Evolutionary conservation across 2,888 invertebrate genomes (phyloP).

Genomic region (Spodoptera picta): DNA sequence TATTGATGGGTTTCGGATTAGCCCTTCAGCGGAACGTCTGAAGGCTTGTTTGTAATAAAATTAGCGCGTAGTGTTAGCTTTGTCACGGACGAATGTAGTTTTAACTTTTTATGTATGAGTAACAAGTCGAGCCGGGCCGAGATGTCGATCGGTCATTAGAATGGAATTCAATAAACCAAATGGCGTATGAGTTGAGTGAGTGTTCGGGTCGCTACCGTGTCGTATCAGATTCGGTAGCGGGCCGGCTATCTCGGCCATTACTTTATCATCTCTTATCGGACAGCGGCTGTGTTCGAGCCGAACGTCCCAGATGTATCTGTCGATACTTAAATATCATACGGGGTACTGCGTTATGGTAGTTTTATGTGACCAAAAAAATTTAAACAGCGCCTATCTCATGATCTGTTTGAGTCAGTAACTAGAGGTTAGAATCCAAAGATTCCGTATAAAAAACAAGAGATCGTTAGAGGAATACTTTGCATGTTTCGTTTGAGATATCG

Average conservation of each 20-base stretch:
- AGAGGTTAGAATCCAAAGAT: conserved; percentile 78
- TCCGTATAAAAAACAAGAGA: conserved; percentile 70
- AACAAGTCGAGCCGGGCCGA: conserved; percentile 46
- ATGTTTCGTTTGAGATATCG: conserved; percentile 71
- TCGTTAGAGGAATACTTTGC: conserved; percentile 76
- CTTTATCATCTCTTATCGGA: conserved; percentile 83
- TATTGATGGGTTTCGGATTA: conserved; percentile 82
- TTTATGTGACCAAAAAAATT: conserved; percentile 76
- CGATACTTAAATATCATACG: conserved; percentile 80
- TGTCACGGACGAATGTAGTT: conserved; percentile 32
- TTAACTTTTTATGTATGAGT: conserved; percentile 40
- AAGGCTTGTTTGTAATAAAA: conserved; percentile 69
- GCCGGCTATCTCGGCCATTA: conserved; percentile 77
- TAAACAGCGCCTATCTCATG: conserved; percentile 73
- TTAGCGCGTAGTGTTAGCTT: conserved; percentile 62
- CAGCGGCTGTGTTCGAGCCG: conserved; percentile 62
- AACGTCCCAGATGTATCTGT: conserved; percentile 78
- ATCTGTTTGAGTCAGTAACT: conserved; percentile 76
- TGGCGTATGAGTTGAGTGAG: conserved; percentile 71
- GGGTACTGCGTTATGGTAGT: conserved; percentile 78
- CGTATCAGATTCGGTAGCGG: conserved; percentile 84
- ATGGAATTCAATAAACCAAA: conserved; percentile 80
- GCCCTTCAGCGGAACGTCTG: conserved; percentile 64
- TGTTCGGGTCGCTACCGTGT: conserved; percentile 75
- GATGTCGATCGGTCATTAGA: conserved; percentile 76